Conservation (phyloP, 2,113 vertebrate species). For the Solenodon paradoxus region DNA sequence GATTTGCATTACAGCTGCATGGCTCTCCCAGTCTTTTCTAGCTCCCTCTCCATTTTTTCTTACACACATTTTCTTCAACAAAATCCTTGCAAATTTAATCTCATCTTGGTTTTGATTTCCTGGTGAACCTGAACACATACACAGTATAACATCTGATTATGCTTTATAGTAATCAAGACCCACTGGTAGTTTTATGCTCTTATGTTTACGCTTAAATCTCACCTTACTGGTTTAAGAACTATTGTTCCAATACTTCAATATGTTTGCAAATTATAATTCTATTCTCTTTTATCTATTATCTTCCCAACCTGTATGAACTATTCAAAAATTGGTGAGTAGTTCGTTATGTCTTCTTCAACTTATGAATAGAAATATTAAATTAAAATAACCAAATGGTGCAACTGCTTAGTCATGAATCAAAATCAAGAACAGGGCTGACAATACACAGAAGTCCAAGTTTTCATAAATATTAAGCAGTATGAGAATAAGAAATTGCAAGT, state of each 20-base stretch:
- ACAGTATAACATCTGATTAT: background rate
- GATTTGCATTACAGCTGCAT: background rate
- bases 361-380: constrained; percentile 12
- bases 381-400: background rate
- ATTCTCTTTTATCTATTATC: background rate
- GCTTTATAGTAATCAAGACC: background rate
- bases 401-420: background rate
- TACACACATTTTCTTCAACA: background rate
- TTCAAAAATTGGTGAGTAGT: background rate
- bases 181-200: background rate
- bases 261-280: background rate
- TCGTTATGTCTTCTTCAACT: background rate
- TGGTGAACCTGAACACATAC: background rate
- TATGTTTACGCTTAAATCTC: background rate
- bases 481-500: background rate
- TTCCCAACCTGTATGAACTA: background rate
- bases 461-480: background rate
- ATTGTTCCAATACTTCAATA: background rate
- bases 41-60: background rate
- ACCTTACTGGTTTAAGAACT: background rate
- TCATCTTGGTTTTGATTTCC: background rate
- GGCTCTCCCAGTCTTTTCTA: background rate
- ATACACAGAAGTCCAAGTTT: background rate
- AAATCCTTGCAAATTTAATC: constrained; percentile 10
- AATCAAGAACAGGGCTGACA: background rate